phyloP scores from a whole-genome alignment of 2,888 invertebrate species.

The Aquatica leii region DNA sequence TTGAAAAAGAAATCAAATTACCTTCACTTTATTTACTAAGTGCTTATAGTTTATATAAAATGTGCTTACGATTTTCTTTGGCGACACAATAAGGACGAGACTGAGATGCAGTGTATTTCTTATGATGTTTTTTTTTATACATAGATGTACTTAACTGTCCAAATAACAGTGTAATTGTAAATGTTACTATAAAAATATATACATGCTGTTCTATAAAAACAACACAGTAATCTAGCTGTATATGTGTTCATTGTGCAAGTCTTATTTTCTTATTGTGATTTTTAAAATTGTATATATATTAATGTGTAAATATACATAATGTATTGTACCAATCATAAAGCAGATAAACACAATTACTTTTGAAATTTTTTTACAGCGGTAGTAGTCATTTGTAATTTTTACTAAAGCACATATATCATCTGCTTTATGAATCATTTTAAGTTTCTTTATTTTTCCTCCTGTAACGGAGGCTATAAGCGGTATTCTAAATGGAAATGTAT shows the following conservation, averaged over 20 bases:
- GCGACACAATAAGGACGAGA: conserved; percentile 10
- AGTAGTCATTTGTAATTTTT: background rate
- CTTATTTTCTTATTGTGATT: conserved; percentile 39
- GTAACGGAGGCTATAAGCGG: conserved; percentile 48
- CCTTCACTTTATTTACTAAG: too few relatives aligned
- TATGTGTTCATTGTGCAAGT: conserved; percentile 50
- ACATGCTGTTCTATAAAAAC: conserved; percentile 18
- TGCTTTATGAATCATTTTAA: conserved; percentile 21
- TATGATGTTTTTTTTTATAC: conserved; percentile 38
- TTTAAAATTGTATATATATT: conserved; percentile 33
- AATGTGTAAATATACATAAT: conserved; percentile 23
- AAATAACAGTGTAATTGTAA: conserved; percentile 26
- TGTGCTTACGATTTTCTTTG: too few relatives aligned
- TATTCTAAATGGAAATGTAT: conserved; percentile 56
- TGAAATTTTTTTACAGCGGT: too few relatives aligned
- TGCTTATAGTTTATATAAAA: too few relatives aligned
- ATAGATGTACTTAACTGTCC: conserved; percentile 42
- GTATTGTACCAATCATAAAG: conserved; percentile 26
- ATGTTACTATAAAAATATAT: conserved; percentile 33
- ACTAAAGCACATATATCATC: conserved; percentile 1
- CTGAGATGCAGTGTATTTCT: conserved; percentile 36
- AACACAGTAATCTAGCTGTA: conserved; percentile 22
- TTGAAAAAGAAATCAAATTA: too few relatives aligned
- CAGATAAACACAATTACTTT: conserved; percentile 4
- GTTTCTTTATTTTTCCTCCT: conserved; percentile 28